A percentile compares a stretch with the other conserved stretches of the same genome.
Evolutionary conservation across 2,113 vertebrate species (phyloP).

Genomic region (Sigmodon hispidus): DNA sequence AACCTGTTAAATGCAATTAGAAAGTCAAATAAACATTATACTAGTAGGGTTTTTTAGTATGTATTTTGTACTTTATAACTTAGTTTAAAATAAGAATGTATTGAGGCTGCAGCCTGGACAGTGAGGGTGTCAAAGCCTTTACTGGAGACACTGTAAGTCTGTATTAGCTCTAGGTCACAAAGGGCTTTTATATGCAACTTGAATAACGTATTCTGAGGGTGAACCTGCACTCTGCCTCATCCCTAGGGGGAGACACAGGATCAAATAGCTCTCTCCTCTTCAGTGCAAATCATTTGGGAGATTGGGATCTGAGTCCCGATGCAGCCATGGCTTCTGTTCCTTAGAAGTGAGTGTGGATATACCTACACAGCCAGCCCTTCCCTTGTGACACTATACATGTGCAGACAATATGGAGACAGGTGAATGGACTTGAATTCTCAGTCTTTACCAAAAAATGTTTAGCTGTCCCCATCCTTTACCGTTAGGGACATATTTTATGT

Average conservation of each 20-base stretch:
- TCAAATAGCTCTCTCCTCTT: conserved; percentile 24
- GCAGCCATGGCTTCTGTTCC: background rate
- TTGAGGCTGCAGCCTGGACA: conserved; percentile 19
- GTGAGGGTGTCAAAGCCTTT: background rate
- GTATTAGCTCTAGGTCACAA: background rate
- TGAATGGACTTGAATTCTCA: conserved; percentile 51
- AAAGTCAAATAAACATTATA: conserved; percentile 36
- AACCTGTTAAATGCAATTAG: conserved; percentile 38
- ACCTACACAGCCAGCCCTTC: background rate
- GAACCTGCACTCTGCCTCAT: background rate
- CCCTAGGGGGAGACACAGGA: background rate
- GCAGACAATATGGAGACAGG: conserved; percentile 17
- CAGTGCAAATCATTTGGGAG: background rate
- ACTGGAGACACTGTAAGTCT: conserved; percentile 3
- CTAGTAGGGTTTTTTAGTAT: background rate
- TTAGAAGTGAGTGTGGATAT: conserved; percentile 15
- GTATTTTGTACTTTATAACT: conserved; percentile 42
- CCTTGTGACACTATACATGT: background rate
- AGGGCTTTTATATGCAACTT: conserved; percentile 34
- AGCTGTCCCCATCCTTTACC: background rate
- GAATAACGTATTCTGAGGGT: conserved; percentile 24
- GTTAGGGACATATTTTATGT: conserved; percentile 43
- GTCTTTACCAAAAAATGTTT: background rate
- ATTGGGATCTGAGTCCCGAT: background rate
- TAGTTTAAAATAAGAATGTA: background rate